A percentile compares a stretch with the other conserved stretches of the same genome.
Evolutionary conservation across 2,113 vertebrate species (phyloP).

Genomic region (Lamprologus ornatipinnis): DNA sequence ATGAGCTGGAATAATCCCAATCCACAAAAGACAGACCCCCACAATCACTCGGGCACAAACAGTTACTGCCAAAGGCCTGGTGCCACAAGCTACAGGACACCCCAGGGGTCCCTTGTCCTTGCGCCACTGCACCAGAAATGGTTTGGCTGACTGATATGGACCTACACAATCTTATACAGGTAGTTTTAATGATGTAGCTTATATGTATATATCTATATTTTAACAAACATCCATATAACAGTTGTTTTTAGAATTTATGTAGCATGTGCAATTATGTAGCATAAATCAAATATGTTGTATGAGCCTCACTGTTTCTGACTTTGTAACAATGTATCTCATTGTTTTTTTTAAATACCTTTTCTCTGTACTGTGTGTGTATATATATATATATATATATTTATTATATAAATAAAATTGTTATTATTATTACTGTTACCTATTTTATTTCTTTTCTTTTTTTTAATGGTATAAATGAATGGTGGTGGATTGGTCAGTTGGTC

Average conservation of each 20-base stretch:
- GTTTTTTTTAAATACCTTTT: neutral
- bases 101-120: neutral
- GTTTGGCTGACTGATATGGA: neutral
- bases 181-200: neutral
- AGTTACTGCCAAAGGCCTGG: neutral
- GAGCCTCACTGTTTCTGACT: neutral
- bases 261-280: neutral
- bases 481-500: neutral
- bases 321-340: neutral
- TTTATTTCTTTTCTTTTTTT: neutral
- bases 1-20: neutral
- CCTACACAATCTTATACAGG: neutral
- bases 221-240: neutral
- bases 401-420: neutral
- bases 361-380: rapidly evolving
- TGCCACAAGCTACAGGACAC: neutral
- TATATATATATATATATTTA: rapidly evolving
- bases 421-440: neutral
- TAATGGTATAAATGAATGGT: neutral
- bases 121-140: neutral
- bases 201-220: neutral
- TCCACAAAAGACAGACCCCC: neutral
- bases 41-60: neutral
- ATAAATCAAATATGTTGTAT: neutral
- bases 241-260: neutral